phyloP scores from a whole-genome alignment of 2,888 invertebrate genomes.

The Spilarctia lutea region DNA sequence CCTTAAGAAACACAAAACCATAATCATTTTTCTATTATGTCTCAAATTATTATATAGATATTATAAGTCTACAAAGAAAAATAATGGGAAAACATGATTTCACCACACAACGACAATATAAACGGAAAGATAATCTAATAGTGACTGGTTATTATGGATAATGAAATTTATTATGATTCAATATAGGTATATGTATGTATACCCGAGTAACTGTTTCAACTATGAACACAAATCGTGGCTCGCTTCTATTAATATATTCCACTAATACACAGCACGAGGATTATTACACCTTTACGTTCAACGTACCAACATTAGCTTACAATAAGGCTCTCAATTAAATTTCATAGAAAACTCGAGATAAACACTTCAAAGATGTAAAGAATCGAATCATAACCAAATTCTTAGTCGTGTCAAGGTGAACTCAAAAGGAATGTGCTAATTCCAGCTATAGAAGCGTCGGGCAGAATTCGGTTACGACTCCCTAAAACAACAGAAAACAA shows the following conservation, averaged over 20 bases:
- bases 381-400: conserved; percentile 69
- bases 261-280: conserved; percentile 76
- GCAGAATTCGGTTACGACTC: conserved; percentile 66
- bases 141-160: conserved; percentile 75
- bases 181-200: conserved; percentile 62
- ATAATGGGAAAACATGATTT: conserved; percentile 75
- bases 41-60: conserved; percentile 72
- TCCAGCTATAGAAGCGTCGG: conserved; percentile 47
- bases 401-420: conserved; percentile 52
- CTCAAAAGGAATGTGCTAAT: conserved; percentile 60
- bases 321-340: conserved; percentile 68
- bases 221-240: conserved; percentile 85
- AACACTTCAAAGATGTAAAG: conserved; percentile 57
- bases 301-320: conserved; percentile 72
- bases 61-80: conserved; percentile 69
- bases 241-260: conserved; percentile 74
- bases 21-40: conserved; percentile 75
- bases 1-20: conserved; percentile 72
- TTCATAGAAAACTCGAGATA: conserved; percentile 70
- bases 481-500: conserved; percentile 52
- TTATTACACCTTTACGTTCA: conserved; percentile 66
- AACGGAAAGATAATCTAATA: conserved; percentile 63
- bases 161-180: conserved; percentile 78
- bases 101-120: conserved; percentile 75
- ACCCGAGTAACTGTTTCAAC: conserved; percentile 77